phyloP scores from a whole-genome alignment of 2,113 vertebrate species.

The Taurulus bubalis region DNA sequence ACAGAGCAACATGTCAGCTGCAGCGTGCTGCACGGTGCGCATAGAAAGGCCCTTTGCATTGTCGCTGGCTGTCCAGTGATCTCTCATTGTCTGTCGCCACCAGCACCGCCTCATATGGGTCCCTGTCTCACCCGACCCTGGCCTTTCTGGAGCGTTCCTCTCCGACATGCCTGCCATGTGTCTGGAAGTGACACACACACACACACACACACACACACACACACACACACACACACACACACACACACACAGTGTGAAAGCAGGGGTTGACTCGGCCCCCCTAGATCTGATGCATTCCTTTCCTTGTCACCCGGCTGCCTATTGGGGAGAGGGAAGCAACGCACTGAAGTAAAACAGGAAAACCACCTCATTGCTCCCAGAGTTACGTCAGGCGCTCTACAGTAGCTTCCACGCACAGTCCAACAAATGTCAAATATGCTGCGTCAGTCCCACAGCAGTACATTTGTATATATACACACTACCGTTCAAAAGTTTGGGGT shows the following conservation, averaged over 20 bases:
- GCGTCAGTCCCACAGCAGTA: slow-evolving; percentile 3
- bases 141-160: slow-evolving; percentile 55
- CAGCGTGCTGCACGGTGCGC: slow-evolving; percentile 27
- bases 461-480: too few species aligned
- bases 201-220: slow-evolving; percentile 19
- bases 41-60: not conserved
- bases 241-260: slow-evolving; percentile 25
- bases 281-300: slow-evolving; percentile 63
- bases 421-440: slow-evolving; percentile 1
- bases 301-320: slow-evolving; percentile 32
- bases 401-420: slow-evolving; percentile 33
- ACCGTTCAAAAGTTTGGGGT: too few species aligned
- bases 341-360: slow-evolving; percentile 68
- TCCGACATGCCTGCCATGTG: slow-evolving; percentile 32
- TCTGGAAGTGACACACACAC: slow-evolving; percentile 21
- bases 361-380: slow-evolving; percentile 61
- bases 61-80: slow-evolving; percentile 42
- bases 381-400: slow-evolving; percentile 62
- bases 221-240: slow-evolving; percentile 26
- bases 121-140: slow-evolving; percentile 20
- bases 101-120: not conserved
- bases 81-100: slow-evolving; percentile 21
- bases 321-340: slow-evolving; percentile 4
- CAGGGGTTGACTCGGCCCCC: slow-evolving; percentile 40
- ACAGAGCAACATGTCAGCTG: slow-evolving; percentile 6